Conservation (phyloP, 2,797 vertebrate species). For the Morus bassanus region DNA sequence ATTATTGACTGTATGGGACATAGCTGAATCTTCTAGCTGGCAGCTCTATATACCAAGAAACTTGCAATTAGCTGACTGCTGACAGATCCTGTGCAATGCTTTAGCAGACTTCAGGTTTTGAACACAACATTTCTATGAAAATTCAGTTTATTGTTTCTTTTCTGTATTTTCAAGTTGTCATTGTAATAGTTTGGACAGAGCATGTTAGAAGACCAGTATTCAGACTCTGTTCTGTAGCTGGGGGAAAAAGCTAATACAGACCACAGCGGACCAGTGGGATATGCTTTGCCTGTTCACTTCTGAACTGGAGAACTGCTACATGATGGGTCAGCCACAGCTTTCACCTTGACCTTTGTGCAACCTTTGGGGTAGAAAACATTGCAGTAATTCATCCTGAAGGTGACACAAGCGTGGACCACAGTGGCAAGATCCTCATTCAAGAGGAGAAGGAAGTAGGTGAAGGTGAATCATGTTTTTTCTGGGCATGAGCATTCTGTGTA, state of each 20-base stretch:
- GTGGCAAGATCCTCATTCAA: not conserved
- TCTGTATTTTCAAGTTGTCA: not conserved
- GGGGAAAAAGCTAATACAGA: not conserved
- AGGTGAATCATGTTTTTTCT: not conserved
- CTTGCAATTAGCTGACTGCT: not conserved
- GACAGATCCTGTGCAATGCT: not conserved
- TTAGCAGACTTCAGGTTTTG: not conserved
- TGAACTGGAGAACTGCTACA: not conserved
- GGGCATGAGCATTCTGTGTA: not conserved
- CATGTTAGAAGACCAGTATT: not conserved
- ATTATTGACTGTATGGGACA: not conserved
- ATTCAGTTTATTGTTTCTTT: not conserved
- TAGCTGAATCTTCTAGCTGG: not conserved
- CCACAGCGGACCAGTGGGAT: not conserved
- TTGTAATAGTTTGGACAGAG: not conserved
- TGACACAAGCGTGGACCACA: not conserved
- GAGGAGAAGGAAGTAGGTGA: not conserved
- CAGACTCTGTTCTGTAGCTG: not conserved
- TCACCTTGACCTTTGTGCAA: not conserved
- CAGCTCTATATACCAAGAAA: not conserved
- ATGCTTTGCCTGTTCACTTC: not conserved
- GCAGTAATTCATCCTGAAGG: not conserved
- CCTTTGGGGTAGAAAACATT: not conserved
- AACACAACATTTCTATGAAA: not conserved
- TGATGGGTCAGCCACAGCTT: not conserved